Evolutionary conservation across 1,140 invertebrate genomes (phyloP).

Genomic region (Papilio aristodemus): DNA sequence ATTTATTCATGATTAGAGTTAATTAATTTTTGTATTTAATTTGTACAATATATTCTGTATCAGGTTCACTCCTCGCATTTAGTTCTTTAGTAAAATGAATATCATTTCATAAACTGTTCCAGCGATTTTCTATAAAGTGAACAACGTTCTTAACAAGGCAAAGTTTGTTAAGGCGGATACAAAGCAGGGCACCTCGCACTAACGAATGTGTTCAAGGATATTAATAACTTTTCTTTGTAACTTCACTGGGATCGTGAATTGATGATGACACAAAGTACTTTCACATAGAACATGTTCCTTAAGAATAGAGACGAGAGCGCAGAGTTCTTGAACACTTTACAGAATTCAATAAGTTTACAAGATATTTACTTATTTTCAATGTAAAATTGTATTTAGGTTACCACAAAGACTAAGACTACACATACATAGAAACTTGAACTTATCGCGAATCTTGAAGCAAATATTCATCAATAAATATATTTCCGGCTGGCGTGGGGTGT

Average conservation of each 20-base stretch:
- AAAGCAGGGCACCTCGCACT: constrained; percentile 52
- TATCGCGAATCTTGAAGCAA: constrained; percentile 12
- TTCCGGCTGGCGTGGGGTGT: constrained; percentile 2
- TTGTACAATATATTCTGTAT: no score
- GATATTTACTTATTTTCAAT: neutral
- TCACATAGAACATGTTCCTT: neutral
- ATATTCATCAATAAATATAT: constrained; percentile 14
- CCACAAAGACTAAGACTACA: neutral
- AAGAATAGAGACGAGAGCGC: neutral
- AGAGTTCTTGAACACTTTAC: neutral
- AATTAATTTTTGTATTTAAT: no score
- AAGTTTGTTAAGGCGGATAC: constrained; percentile 57
- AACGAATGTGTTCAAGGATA: constrained; percentile 55
- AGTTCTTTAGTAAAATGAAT: constrained; percentile 49
- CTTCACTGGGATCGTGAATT: constrained; percentile 24
- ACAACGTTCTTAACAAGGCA: constrained; percentile 55
- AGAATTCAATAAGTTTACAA: no score
- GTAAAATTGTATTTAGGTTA: constrained; percentile 5
- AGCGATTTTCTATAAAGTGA: constrained; percentile 53
- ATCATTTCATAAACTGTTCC: constrained; percentile 56
- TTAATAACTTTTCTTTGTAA: constrained; percentile 49
- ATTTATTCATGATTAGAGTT: no score
- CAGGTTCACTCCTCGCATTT: no score
- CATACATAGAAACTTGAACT: neutral
- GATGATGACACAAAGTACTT: constrained; percentile 23